Evolutionary conservation across 2,797 vertebrate genomes (phyloP), one percentile per base, ranked within the genome.

Genomic region (Rhabdomys pumilio): DNA sequence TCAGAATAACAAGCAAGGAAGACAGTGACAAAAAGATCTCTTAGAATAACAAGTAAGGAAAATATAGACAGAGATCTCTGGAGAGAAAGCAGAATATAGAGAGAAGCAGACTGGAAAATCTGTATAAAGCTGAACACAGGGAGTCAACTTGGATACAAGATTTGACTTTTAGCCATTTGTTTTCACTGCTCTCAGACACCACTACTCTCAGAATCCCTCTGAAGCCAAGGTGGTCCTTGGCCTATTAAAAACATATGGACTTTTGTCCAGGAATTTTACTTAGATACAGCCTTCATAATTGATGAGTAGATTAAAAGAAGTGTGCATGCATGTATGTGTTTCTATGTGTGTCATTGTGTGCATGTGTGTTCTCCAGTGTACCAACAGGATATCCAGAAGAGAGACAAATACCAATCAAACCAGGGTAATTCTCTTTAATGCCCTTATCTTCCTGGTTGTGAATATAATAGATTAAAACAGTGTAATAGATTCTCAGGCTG

Each of bases 401-500:
- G 7, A 96, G 24, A 89, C 77, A 95, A 94, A 41, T 34, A 80
- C 26, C 93, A 93, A 94, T 95, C 59, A 96, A 93, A 61, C 65
- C 90, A 34, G 2, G 67, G 38, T 53, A 84, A 93, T 90, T 94
- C 57, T 94, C 44, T 90, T 1, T 34, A 41, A 95, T 72, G 44
- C 26, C 82, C 24, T 82, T 90, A 89, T 79, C 76, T 55, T 93
- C n/a, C n/a, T 55, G 65, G 95, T 3, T 93, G 89, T 96, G 91
- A 75, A 87, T 96, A 80, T 92, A 76, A 94, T 72, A 57, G 89
- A 95, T 94, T 96, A 96, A 97, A 95, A 81, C 15, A 81, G 26
- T 41, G 29, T 76, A 96, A 93, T 87, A 90, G 83, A 94, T 76
- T 93, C 83, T 44, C 13, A 84, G 47, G 29, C n/a, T 85, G 95